Base-by-base conservation (phyloP, 2,113 vertebrate species). In the Clupea harengus region DNA sequence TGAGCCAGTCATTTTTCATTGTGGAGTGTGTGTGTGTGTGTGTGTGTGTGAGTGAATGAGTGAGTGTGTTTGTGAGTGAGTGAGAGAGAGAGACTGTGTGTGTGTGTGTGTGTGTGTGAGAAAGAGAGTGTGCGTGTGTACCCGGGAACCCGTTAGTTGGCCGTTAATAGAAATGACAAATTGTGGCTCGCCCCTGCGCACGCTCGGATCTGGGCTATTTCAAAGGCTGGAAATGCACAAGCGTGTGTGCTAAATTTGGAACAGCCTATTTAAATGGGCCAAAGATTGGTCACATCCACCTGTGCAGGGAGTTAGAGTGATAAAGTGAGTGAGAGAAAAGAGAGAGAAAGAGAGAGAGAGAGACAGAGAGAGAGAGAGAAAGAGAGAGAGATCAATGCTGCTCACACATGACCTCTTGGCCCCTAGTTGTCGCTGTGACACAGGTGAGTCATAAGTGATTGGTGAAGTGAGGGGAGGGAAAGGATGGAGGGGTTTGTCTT, bases 1-100 rank as follows among this genome's bases (percentile, higher is more conserved):
- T 92, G 91, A 87, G 89, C 83, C 75, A 91, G 88, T 88, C 82
- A 72, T 72, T 72, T 72, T 72, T 72, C 25, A 72, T 25, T 0
- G n/a, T 10, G 25, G 3, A 28, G 10, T 72, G 64, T 72, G 64
- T 32, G 64, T 72, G 64, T 64, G 57, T 64, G 57, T 64, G 22
- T n/a, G 57, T 64, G 57, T 64, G 57, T 64, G 57, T 87, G 57
- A n/a, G 57, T n/a, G 57, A 1, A 3, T n/a, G 57, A 1, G 54
- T 18, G 54, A 20, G 54, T 18, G 54, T 18, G 54, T 1, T 2
- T 18, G 54, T 86, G 88, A n/a, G n/a, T n/a, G n/a, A n/a, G n/a
- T n/a, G n/a, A n/a, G n/a, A n/a, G n/a, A n/a, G n/a, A n/a, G n/a
- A n/a, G n/a, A n/a, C n/a, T n/a, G n/a, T n/a, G 60, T 60, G 54